Evolutionary conservation across 1,140 invertebrate genomes (phyloP), one percentile per base, ranked within the genome.

Genomic region (Drosophila subobscura): DNA sequence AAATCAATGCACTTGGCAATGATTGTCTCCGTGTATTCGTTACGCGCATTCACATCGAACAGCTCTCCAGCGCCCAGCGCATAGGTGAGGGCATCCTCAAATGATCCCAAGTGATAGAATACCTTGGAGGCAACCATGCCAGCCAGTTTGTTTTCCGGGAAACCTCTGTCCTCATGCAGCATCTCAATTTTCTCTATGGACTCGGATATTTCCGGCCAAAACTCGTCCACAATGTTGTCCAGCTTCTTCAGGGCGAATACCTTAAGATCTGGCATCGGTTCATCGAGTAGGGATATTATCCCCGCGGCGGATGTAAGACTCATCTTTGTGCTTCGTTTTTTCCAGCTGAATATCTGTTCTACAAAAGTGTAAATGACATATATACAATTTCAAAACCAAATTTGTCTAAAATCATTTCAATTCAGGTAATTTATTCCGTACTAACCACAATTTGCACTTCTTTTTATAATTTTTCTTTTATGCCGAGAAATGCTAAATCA

Each of bases 171-270:
- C 93, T 99, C 98, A 91, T 98, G 96, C 16, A 99, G 93, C 81
- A 98, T 97, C 94, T 99, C 98, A 89, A 99, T 99, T 93, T 99
- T 99, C 88, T 97, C 96, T 89, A 99, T 98, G 8, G 97, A 97
- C 93, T 99, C 98, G 0, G 98, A 98, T 71, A 99, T 99, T 93
- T 99, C 98, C 14, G 98, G 97, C 98, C 98, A 99, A 93, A 99
- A 99, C 92, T 98, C 97, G 92, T 99, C 97, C 0, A 99, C 98
- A 91, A 99, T 97, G 83, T 95, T 94, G 92, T 99, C 96, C 45
- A 99, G 92, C 89, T 98, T 98, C 80, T 96, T 96, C 54, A 96
- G 80, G 20, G 98, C 98, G 92, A 98, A 99, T 2, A 97, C 95
- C 92, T 98, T 98, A 46, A 99, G 93, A 92, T 99, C 97, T 14